phyloP scores from a whole-genome alignment of 2,797 vertebrate genomes.

The Eospalax fontanierii region DNA sequence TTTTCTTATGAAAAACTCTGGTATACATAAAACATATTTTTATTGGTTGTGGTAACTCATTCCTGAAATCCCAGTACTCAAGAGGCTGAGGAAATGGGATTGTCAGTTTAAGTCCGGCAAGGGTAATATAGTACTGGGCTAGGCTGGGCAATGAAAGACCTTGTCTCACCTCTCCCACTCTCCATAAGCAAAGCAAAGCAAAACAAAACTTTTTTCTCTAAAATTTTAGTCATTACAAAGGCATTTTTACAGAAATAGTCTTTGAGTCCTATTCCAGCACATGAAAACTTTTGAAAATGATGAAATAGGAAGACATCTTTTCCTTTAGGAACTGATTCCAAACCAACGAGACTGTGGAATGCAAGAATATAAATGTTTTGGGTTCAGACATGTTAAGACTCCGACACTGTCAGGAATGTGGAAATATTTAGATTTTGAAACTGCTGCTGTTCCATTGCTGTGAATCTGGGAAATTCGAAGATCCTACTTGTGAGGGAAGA shows the following conservation, averaged over 20 bases:
- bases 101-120: not conserved
- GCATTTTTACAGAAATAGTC: not conserved
- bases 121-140: not conserved
- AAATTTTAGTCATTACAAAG: not conserved
- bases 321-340: not conserved
- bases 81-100: not conserved
- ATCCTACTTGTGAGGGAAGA: not conserved
- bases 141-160: not conserved
- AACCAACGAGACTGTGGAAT: not conserved
- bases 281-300: not conserved
- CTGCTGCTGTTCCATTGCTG: not conserved
- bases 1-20: too few species aligned
- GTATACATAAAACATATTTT: not conserved
- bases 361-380: not conserved
- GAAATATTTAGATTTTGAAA: slow-evolving; percentile 15
- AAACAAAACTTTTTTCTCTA: not conserved
- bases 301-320: not conserved
- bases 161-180: not conserved
- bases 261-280: not conserved
- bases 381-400: not conserved
- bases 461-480: not conserved
- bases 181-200: too few species aligned
- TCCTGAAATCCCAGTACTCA: not conserved
- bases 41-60: not conserved
- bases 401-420: not conserved